Evolutionary conservation across 2,113 vertebrate species (phyloP).

Genomic region (Spea bombifrons): DNA sequence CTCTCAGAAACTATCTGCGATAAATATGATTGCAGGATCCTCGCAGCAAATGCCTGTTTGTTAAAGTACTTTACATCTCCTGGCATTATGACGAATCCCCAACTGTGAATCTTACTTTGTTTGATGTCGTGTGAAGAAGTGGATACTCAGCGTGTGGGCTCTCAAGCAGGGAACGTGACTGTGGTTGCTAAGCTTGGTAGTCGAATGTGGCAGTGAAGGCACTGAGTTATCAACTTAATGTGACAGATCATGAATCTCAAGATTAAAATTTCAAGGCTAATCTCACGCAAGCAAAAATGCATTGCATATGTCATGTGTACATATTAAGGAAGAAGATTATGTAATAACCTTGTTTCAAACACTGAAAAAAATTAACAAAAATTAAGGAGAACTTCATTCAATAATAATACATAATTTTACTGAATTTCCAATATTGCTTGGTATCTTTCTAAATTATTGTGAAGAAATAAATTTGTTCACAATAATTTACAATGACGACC

Average conservation of each 20-base stretch:
- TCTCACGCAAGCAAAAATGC: slow-evolving; percentile 24
- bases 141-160: slow-evolving; percentile 33
- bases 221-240: slow-evolving; percentile 32
- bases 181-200: slow-evolving; percentile 10
- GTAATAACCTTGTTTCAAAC: neutral
- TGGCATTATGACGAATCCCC: slow-evolving; percentile 37
- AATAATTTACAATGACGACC: too few relatives aligned
- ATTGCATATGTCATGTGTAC: neutral
- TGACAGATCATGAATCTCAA: slow-evolving; percentile 10
- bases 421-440: neutral
- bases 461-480: neutral
- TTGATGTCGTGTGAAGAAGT: slow-evolving; percentile 46
- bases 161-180: slow-evolving; percentile 33
- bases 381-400: neutral
- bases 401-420: neutral
- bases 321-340: neutral
- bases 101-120: slow-evolving; percentile 45
- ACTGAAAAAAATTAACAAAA: neutral
- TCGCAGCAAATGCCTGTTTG: slow-evolving; percentile 41
- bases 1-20: slow-evolving; percentile 1
- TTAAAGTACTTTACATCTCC: slow-evolving; percentile 38
- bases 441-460: neutral
- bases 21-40: slow-evolving; percentile 31
- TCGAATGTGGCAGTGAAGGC: slow-evolving; percentile 22
- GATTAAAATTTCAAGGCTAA: slow-evolving; percentile 28